phyloP scores from a whole-genome alignment of 2,797 vertebrate species.

The Pelodytes ibericus region DNA sequence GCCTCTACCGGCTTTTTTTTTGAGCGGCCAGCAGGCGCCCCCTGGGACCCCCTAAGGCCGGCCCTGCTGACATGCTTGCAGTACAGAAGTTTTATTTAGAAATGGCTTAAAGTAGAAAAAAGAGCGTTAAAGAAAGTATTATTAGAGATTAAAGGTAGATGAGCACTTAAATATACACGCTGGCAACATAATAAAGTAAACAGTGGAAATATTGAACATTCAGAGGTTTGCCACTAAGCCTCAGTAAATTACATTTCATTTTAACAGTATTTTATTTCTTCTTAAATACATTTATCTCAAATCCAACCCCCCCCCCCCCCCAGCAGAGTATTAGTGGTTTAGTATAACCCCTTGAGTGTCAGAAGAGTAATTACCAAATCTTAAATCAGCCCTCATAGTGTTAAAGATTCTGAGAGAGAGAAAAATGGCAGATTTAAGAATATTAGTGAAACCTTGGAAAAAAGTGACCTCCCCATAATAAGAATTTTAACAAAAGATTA shows the following conservation, averaged over 20 bases:
- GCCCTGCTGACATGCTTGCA: slow-evolving; percentile 79
- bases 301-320: no score
- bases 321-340: slow-evolving; percentile 2
- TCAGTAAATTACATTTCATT: slow-evolving; percentile 23
- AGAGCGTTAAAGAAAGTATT: slow-evolving; percentile 73
- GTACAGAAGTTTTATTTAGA: slow-evolving; percentile 93
- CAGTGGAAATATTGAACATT: slow-evolving; percentile 10
- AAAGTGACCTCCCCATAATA: no score
- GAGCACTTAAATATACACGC: slow-evolving; percentile 62
- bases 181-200: slow-evolving; percentile 13
- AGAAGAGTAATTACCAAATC: neutral
- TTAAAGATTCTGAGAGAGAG: slow-evolving; percentile 4
- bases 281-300: slow-evolving; percentile 3
- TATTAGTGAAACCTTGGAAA: no score
- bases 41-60: no score
- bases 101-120: slow-evolving; percentile 84
- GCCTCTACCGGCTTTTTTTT: no score
- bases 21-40: no score
- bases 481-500: no score
- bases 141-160: slow-evolving; percentile 66
- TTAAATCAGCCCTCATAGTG: neutral
- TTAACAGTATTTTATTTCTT: slow-evolving; percentile 3
- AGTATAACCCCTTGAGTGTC: neutral
- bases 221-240: slow-evolving; percentile 25
- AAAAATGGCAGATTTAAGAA: neutral